A percentile compares a stretch with the other conserved stretches of the same genome.
Evolutionary conservation across 2,888 invertebrate genomes (phyloP).

Genomic region (Cynaeus angustus): DNA sequence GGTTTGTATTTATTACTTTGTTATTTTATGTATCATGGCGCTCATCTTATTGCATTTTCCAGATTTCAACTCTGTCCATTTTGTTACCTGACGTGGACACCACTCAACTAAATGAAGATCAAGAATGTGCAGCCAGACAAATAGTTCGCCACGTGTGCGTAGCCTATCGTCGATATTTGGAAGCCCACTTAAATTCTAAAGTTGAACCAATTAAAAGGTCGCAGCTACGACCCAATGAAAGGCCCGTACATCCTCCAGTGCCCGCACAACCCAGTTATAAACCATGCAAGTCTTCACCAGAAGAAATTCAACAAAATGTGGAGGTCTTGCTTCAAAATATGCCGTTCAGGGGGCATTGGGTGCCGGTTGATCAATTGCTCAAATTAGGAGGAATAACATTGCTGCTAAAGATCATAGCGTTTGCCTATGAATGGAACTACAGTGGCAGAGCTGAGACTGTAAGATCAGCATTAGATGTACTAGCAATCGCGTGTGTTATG

Average conservation of each 20-base stretch:
- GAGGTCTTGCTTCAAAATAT: slow-evolving; percentile 85
- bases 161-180: slow-evolving; percentile 91
- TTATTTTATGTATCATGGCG: too few species aligned
- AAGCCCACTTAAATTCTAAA: slow-evolving; percentile 89
- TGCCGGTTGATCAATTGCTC: slow-evolving; percentile 90
- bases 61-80: slow-evolving; percentile 91
- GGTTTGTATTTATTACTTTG: slow-evolving; percentile 71
- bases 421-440: slow-evolving; percentile 94
- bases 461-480: slow-evolving; percentile 87
- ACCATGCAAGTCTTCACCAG: slow-evolving; percentile 81
- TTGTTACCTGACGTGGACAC: slow-evolving; percentile 82
- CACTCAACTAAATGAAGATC: slow-evolving; percentile 84
- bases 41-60: background rate
- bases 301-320: slow-evolving; percentile 90
- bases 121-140: slow-evolving; percentile 92
- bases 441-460: slow-evolving; percentile 90
- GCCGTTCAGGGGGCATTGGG: slow-evolving; percentile 87
- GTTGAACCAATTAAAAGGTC: slow-evolving; percentile 81
- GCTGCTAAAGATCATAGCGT: slow-evolving; percentile 89
- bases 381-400: slow-evolving; percentile 88
- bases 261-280: slow-evolving; percentile 72
- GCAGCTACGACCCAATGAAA: slow-evolving; percentile 69
- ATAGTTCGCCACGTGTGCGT: slow-evolving; percentile 93
- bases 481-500: slow-evolving; percentile 92
- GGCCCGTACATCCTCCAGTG: slow-evolving; percentile 64